Conservation (phyloP, 2,113 vertebrate species). For the Toxotes chatareus region DNA sequence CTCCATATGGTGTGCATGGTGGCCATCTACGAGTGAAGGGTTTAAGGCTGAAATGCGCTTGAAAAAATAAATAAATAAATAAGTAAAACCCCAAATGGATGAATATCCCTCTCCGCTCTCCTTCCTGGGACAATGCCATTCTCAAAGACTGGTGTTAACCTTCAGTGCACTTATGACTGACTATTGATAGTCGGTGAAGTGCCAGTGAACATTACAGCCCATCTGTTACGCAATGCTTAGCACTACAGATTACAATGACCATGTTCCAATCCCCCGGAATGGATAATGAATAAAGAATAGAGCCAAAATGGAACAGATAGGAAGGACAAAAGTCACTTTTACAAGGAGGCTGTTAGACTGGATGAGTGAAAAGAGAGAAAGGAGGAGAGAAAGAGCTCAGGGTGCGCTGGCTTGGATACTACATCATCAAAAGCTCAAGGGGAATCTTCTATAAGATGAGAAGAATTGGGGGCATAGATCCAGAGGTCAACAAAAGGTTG, state of each 20-base stretch:
- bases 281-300: conserved; percentile 69
- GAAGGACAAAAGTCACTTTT: conserved; percentile 67
- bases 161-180: conserved; percentile 68
- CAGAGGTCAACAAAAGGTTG: conserved; percentile 62
- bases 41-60: conserved; percentile 53
- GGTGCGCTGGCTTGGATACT: conserved; percentile 20
- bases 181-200: conserved; percentile 67
- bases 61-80: conserved; percentile 39
- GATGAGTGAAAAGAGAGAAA: conserved; percentile 33
- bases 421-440: conserved; percentile 35
- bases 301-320: conserved; percentile 63
- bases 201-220: conserved; percentile 70
- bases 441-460: conserved; percentile 32
- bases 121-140: conserved; percentile 51
- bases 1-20: conserved; percentile 58
- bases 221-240: conserved; percentile 70
- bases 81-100: conserved; percentile 52
- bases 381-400: conserved; percentile 13
- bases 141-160: conserved; percentile 73
- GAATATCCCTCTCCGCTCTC: conserved; percentile 46
- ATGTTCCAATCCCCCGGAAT: conserved; percentile 60
- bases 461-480: conserved; percentile 38
- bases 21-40: conserved; percentile 19
- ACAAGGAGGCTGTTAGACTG: conserved; percentile 41
- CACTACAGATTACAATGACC: conserved; percentile 70